Percentiles rank a stretch among this genome's conserved stretches.
phyloP scores from a whole-genome alignment of 2,888 invertebrate genomes.

The Silvanus unidentatus region DNA sequence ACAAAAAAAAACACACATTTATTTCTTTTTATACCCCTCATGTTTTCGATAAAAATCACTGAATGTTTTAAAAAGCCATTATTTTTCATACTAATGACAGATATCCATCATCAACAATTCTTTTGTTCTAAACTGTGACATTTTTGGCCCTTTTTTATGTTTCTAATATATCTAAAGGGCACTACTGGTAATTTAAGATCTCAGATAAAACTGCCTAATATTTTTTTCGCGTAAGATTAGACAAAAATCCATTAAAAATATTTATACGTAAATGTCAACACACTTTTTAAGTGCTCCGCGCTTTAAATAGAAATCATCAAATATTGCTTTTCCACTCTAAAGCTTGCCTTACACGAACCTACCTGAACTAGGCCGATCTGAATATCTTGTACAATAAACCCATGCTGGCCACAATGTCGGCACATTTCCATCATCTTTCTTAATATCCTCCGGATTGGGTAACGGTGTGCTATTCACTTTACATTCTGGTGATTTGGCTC shows the following conservation, averaged over 20 bases:
- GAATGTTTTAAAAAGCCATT: conserved; percentile 15
- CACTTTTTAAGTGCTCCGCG: background rate
- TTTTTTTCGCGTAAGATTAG: no score
- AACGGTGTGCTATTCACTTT: conserved; percentile 28
- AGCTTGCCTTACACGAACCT: conserved; percentile 18
- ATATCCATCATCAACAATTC: conserved; percentile 29
- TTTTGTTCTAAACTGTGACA: conserved; percentile 20
- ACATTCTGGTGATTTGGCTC: conserved; percentile 10
- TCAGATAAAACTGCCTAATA: no score
- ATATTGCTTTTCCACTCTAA: no score
- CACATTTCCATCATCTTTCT: conserved; percentile 37
- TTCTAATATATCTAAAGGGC: background rate
- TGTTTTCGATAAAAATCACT: background rate
- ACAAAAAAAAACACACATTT: no score
- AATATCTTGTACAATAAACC: conserved; percentile 97
- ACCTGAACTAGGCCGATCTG: conserved; percentile 86
- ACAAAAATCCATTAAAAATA: conserved; percentile 1
- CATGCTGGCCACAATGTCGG: conserved; percentile 85
- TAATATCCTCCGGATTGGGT: conserved; percentile 24
- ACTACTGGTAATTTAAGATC: no score
- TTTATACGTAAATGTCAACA: no score
- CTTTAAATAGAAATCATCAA: no score
- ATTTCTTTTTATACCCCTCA: no score
- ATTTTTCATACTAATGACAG: conserved; percentile 38
- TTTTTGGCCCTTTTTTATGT: background rate